Conservation (phyloP, 37 sponge, comb jelly and placozoan genomes). For the Mnemiopsis leidyi region DNA sequence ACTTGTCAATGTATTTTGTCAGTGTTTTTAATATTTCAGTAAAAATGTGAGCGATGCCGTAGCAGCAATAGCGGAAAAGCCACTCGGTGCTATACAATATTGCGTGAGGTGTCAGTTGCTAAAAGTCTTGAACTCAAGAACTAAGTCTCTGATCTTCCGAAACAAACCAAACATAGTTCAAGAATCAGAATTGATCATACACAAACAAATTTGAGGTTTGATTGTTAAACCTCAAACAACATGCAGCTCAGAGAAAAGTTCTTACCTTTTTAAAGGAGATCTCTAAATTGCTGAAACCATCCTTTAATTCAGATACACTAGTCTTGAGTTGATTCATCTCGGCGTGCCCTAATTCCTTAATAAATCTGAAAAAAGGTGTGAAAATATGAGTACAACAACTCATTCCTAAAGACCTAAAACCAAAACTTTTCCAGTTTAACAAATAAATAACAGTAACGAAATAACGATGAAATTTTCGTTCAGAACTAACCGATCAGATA, state of each 20-base stretch:
- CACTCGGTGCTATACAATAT: background rate
- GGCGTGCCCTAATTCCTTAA: constrained; percentile 19
- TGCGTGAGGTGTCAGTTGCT: no score
- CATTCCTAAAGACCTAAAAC: no score
- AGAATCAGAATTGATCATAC: background rate
- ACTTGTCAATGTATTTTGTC: background rate
- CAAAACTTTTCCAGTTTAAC: no score
- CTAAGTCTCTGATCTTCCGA: no score
- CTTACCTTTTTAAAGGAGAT: constrained; percentile 60
- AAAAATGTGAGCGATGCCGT: background rate
- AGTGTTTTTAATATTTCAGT: background rate
- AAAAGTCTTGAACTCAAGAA: no score
- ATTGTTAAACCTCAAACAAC: background rate
- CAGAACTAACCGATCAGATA: constrained; percentile 47
- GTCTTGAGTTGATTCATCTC: constrained; percentile 58
- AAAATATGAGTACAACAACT: no score
- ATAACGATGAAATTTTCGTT: no score
- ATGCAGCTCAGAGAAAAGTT: background rate
- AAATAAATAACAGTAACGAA: no score
- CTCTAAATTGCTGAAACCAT: constrained; percentile 62
- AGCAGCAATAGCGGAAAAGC: background rate
- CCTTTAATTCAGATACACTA: constrained; percentile 59
- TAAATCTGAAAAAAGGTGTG: constrained; percentile 54
- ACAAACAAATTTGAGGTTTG: background rate
- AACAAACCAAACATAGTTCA: background rate